Base-by-base conservation (phyloP, 2,888 invertebrate species). In the Scaeva pyrastri region DNA sequence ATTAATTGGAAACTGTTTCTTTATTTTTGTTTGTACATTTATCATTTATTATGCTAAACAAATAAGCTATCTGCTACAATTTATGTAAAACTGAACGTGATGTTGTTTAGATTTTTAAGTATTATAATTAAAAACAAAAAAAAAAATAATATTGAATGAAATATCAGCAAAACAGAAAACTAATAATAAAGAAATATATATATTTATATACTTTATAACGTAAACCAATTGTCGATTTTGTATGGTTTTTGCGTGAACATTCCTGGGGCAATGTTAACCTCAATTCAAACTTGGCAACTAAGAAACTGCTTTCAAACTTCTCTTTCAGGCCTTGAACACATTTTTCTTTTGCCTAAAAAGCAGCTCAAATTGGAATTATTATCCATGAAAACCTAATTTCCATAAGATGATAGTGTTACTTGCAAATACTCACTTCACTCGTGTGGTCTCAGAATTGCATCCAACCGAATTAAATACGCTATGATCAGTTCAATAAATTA, bases 201-300 rank as follows among this genome's bases (percentile, higher is more conserved):
- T 85, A 85, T 85, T 85, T 85, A 85, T 85, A 85, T 85, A 85
- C 80, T 85, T 85, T 85, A 8, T 31, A 80, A 76, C 73, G 66
- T 80, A 80, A 71, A 72, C 60, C 36, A 43, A 8, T 19, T 60
- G 19, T 19, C 41, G 19, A 23, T 23, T 79, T 70, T 45, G 60
- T 16, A 31, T 19, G 52, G 50, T 48, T 6, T 50, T 68, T 41
- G 31, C 31, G n/a, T n/a, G n/a, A n/a, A n/a, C n/a, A n/a, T n/a
- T n/a, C n/a, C n/a, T n/a, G n/a, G n/a, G n/a, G n/a, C n/a, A n/a
- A n/a, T n/a, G n/a, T n/a, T n/a, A n/a, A n/a, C n/a, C n/a, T n/a
- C n/a, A n/a, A n/a, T n/a, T n/a, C n/a, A n/a, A n/a, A n/a, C n/a
- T n/a, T n/a, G n/a, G n/a, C n/a, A n/a, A n/a, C n/a, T n/a, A n/a